A percentile compares a stretch with the other conserved stretches of the same genome.
Evolutionary conservation across 2,888 invertebrate genomes (phyloP).

Genomic region (Disparrhopalites patrizii): DNA sequence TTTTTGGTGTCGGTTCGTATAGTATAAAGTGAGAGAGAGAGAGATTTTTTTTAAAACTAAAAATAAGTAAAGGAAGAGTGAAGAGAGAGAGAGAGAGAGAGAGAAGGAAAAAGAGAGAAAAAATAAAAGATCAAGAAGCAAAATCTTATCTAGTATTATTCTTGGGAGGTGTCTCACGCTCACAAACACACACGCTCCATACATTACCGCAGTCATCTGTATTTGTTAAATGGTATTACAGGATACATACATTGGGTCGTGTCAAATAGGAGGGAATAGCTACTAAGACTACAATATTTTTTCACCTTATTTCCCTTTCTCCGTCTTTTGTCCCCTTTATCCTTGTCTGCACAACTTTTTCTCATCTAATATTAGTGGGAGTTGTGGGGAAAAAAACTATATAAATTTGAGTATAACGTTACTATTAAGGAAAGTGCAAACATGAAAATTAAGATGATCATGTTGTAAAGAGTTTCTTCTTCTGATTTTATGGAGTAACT

Average conservation of each 20-base stretch:
- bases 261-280: too few species aligned
- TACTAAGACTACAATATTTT: too few species aligned
- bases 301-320: too few species aligned
- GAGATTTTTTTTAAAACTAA: slow-evolving; percentile 36
- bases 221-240: slow-evolving; percentile 4
- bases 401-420: slow-evolving; percentile 8
- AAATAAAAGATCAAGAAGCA: slow-evolving; percentile 23
- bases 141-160: slow-evolving; percentile 27
- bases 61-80: slow-evolving; percentile 31
- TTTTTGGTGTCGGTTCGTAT: slow-evolving; percentile 32
- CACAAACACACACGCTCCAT: slow-evolving; percentile 21
- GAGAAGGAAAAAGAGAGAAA: too few species aligned
- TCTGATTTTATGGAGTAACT: too few species aligned
- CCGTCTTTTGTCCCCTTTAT: not conserved
- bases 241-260: too few species aligned
- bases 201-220: slow-evolving; percentile 20
- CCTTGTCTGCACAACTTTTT: not conserved
- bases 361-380: not conserved
- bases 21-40: slow-evolving; percentile 24
- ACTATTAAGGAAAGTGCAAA: too few species aligned
- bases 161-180: slow-evolving; percentile 27
- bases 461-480: too few species aligned
- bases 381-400: slow-evolving; percentile 12
- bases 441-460: too few species aligned
- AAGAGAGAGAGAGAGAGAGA: slow-evolving; percentile 25